Evolutionary conservation across 1,140 invertebrate species (phyloP).

Genomic region (Tenebrio molitor): DNA sequence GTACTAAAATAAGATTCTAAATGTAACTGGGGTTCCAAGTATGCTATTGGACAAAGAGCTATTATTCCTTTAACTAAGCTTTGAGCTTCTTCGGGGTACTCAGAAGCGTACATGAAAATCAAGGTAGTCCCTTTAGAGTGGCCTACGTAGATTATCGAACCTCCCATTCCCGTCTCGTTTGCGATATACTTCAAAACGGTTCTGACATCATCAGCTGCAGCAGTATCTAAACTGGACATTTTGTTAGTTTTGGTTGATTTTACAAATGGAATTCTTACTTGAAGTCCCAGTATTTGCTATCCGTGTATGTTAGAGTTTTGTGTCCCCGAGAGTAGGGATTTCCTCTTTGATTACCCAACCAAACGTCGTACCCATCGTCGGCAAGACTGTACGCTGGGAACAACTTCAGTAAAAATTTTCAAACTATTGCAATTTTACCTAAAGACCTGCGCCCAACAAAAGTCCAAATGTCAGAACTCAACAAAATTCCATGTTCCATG

Average conservation of each 20-base stretch:
- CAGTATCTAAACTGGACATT: too few species aligned
- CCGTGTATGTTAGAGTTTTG: background rate
- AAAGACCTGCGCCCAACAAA: too few species aligned
- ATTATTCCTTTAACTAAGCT: constrained; percentile 55
- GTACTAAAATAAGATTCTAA: too few species aligned
- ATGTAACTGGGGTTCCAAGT: too few species aligned
- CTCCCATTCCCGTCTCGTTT: constrained; percentile 34
- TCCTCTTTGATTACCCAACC: constrained; percentile 56
- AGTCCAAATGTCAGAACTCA: too few species aligned
- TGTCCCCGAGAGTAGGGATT: background rate
- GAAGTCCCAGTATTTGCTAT: background rate
- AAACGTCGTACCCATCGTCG: constrained; percentile 5
- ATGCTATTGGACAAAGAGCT: too few species aligned
- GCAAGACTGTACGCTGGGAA: background rate
- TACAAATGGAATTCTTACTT: too few species aligned
- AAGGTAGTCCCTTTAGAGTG: constrained; percentile 74
- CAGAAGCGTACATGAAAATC: constrained; percentile 68
- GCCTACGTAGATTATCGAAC: constrained; percentile 74
- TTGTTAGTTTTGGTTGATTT: too few species aligned
- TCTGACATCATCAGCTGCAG: too few species aligned
- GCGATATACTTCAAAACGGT: constrained; percentile 70
- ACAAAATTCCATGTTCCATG: too few species aligned
- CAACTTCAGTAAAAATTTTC: too few species aligned
- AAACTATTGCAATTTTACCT: too few species aligned
- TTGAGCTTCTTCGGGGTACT: constrained; percentile 68